A percentile compares a stretch with the other conserved stretches of the same genome.
Conservation (phyloP, 1,140 invertebrate genomes). For the Uloborus diversus region DNA sequence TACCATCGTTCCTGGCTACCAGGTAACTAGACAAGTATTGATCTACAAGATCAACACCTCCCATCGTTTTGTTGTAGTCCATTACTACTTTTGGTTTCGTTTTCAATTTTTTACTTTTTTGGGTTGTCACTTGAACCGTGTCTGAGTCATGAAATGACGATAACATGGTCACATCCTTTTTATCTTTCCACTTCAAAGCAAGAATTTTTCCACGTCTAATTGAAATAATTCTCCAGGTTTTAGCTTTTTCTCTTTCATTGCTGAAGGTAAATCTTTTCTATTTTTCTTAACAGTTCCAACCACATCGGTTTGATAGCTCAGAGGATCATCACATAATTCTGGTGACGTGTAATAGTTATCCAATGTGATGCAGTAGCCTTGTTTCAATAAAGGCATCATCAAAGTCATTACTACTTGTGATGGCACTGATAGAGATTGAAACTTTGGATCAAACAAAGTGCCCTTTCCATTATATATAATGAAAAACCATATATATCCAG, state of each 20-base stretch:
- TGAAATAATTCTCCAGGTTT: not conserved
- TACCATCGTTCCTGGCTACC: not conserved
- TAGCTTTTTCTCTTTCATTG: slow-evolving; percentile 57
- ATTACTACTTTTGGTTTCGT: slow-evolving; percentile 2
- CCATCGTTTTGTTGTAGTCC: slow-evolving; percentile 29
- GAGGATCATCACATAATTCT: not conserved
- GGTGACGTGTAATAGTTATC: not conserved
- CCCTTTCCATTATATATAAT: not conserved
- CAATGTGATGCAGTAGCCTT: not conserved
- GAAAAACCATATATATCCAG: not conserved
- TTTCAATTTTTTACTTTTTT: not conserved
- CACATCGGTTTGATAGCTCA: not conserved
- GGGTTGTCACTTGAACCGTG: not conserved
- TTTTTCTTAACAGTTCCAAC: not conserved
- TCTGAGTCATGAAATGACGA: slow-evolving; percentile 12
- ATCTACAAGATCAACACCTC: slow-evolving; percentile 9
- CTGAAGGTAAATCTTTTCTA: not conserved
- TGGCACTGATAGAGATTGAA: not conserved
- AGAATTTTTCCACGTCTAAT: not conserved
- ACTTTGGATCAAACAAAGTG: not conserved
- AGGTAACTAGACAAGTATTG: slow-evolving; percentile 1
- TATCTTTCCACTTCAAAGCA: slow-evolving; percentile 9
- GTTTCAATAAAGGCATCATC: not conserved
- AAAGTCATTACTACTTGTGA: slow-evolving; percentile 9
- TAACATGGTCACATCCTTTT: not conserved